Conservation (phyloP, 2,888 invertebrate genomes). For the Clepsis dumicolana region DNA sequence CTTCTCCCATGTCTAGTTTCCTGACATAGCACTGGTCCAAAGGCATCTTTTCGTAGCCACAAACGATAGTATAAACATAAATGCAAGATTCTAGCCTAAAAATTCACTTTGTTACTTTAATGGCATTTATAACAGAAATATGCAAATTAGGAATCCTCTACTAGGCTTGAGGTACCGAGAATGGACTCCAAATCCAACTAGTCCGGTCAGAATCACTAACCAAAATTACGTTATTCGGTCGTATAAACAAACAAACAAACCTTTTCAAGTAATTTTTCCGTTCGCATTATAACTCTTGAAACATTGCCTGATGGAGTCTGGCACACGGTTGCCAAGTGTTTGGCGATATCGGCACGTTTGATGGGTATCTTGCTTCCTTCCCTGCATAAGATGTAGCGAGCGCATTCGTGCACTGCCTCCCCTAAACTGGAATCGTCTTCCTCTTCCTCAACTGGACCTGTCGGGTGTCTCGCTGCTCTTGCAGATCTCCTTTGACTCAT, state of each 20-base stretch:
- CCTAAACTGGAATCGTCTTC: slow-evolving; percentile 47
- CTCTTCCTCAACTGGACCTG: slow-evolving; percentile 14
- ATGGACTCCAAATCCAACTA: too few relatives aligned
- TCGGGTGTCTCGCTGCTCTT: slow-evolving; percentile 44
- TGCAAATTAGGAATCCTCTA: too few relatives aligned
- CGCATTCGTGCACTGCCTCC: slow-evolving; percentile 69
- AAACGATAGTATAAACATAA: too few relatives aligned
- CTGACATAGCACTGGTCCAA: too few relatives aligned
- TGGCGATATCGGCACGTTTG: slow-evolving; percentile 69
- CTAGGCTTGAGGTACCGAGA: too few relatives aligned
- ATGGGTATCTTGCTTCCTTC: slow-evolving; percentile 78
- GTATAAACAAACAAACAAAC: slow-evolving; percentile 56
- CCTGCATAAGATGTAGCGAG: slow-evolving; percentile 68
- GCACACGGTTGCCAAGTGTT: slow-evolving; percentile 62
- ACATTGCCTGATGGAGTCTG: slow-evolving; percentile 60
- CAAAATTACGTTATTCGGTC: too few relatives aligned
- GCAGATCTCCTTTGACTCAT: slow-evolving; percentile 61
- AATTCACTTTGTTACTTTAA: too few relatives aligned
- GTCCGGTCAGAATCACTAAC: too few relatives aligned
- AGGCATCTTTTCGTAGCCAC: too few relatives aligned
- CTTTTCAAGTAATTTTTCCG: slow-evolving; percentile 65
- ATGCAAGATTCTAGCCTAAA: too few relatives aligned
- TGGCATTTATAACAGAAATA: too few relatives aligned
- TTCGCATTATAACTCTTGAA: slow-evolving; percentile 60
- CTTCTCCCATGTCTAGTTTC: too few relatives aligned